These are phyloP conservation scores for Dolichopus griseipennis DNA, from an alignment of 2,888 invertebrate species.

Conservation along the genomic window DNA sequence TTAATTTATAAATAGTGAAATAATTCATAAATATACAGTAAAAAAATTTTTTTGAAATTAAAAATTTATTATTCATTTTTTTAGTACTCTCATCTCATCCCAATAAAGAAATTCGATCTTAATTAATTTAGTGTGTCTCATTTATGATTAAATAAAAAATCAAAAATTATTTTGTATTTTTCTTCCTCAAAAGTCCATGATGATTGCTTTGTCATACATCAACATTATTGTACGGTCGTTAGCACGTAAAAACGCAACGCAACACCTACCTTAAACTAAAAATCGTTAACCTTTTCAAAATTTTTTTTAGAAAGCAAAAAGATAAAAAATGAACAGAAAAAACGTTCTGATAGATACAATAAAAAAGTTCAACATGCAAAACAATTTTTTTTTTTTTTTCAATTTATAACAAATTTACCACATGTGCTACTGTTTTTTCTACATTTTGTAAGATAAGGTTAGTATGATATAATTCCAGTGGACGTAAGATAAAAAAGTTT, in stretches of 20 bases:
- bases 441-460: background rate
- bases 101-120: background rate
- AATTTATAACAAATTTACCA: background rate
- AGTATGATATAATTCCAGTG: no score
- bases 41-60: background rate
- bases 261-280: constrained; percentile 6
- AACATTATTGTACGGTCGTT: constrained; percentile 1
- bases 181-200: background rate
- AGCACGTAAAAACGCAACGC: background rate
- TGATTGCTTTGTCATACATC: constrained; percentile 6
- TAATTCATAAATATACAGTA: background rate
- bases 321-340: background rate
- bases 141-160: background rate
- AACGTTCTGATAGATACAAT: background rate
- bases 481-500: no score
- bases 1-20: background rate
- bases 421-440: background rate
- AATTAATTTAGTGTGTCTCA: constrained; percentile 3
- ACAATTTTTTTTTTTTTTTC: background rate
- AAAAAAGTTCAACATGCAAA: background rate
- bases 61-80: no score
- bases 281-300: background rate
- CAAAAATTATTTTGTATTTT: background rate
- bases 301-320: background rate
- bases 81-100: background rate